These are phyloP conservation scores for Syngnathus typhle DNA, from an alignment of 2,113 vertebrate genomes.

Conservation along the genomic window DNA sequence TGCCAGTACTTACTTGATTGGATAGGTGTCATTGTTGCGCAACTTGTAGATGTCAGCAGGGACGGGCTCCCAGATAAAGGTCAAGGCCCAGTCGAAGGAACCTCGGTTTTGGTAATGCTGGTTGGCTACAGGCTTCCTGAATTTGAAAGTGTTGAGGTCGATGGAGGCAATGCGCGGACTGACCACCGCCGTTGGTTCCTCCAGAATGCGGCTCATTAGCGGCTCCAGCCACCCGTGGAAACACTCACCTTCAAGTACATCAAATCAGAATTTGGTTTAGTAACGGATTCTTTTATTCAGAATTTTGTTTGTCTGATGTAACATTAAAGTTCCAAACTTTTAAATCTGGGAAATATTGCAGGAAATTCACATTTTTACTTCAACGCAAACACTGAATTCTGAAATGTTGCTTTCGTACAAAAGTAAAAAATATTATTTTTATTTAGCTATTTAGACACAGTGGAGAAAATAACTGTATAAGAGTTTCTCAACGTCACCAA, in stretches of 20 bases:
- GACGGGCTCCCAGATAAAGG: conserved; percentile 85
- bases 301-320: too few species aligned
- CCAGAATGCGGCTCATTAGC: conserved; percentile 82
- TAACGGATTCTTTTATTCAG: background rate
- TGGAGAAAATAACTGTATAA: too few species aligned
- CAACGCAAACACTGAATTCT: too few species aligned
- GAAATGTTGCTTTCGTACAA: too few species aligned
- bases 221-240: conserved; percentile 95
- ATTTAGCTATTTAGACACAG: too few species aligned
- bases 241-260: conserved; percentile 81
- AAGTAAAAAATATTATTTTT: too few species aligned
- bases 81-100: conserved; percentile 94
- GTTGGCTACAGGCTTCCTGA: conserved; percentile 76
- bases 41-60: conserved; percentile 71
- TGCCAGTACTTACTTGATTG: conserved; percentile 77
- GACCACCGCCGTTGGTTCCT: conserved; percentile 85
- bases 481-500: too few species aligned
- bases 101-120: conserved; percentile 81
- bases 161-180: conserved; percentile 91
- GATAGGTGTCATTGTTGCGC: conserved; percentile 90
- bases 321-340: too few species aligned
- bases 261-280: background rate
- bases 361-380: too few species aligned
- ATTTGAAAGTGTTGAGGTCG: conserved; percentile 84
- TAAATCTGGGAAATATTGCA: too few species aligned